Evolutionary conservation across 2,113 vertebrate species (phyloP).

Genomic region (Rynchops niger): DNA sequence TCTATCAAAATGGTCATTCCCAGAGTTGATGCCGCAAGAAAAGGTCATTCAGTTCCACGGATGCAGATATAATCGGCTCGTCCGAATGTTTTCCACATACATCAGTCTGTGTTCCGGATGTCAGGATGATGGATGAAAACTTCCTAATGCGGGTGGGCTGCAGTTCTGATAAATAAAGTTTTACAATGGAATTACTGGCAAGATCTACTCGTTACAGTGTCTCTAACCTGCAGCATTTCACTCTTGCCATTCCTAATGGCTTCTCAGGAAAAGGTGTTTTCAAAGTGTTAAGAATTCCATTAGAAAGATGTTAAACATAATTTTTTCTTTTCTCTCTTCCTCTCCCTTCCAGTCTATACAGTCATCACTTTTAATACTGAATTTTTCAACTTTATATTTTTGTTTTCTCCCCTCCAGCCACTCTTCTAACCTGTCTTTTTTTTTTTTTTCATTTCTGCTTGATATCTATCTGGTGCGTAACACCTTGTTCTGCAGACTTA

Average conservation of each 20-base stretch:
- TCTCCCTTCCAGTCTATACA: background rate
- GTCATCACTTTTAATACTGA: background rate
- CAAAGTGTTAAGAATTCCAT: background rate
- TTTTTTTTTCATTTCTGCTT: background rate
- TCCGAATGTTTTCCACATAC: background rate
- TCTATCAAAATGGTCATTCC: background rate
- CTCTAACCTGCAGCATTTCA: background rate
- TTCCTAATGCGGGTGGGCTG: constrained; percentile 11
- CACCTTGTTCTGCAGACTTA: background rate
- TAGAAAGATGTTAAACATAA: background rate
- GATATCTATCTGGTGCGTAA: background rate
- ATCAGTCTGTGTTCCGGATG: background rate
- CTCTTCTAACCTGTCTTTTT: background rate
- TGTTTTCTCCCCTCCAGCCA: too few relatives aligned
- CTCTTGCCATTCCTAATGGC: background rate
- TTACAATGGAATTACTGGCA: constrained; percentile 16
- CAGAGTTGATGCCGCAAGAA: background rate
- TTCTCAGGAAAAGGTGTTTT: background rate
- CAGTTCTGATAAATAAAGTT: constrained; percentile 40
- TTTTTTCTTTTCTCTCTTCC: background rate
- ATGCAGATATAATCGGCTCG: background rate
- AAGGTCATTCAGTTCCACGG: background rate
- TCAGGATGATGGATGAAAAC: constrained; percentile 54
- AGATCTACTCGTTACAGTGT: constrained; percentile 37
- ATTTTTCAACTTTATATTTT: background rate